Conservation (phyloP, 2,113 vertebrate genomes). For the Actenoides lindsayi region DNA sequence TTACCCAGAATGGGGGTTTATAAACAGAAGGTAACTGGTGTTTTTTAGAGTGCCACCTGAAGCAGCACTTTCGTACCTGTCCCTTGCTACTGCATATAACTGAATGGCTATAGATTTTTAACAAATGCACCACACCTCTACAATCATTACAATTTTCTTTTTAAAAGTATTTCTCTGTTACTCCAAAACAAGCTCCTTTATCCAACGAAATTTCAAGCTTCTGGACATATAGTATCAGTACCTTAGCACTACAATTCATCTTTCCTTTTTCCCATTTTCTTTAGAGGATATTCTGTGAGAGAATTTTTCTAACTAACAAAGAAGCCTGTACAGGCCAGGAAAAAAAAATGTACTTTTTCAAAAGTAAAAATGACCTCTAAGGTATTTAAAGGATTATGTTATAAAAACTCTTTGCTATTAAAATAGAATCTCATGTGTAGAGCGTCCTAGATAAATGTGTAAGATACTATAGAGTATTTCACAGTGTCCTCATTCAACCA, state of each 20-base stretch:
- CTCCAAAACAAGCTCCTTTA: background rate
- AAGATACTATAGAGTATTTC: conserved; percentile 63
- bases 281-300: background rate
- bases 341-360: conserved; percentile 52
- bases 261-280: background rate
- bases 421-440: conserved; percentile 72
- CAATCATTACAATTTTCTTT: background rate
- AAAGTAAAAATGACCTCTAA: conserved; percentile 71
- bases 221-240: background rate
- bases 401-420: conserved; percentile 65
- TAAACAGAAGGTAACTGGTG: background rate
- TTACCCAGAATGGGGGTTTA: background rate
- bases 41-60: background rate
- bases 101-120: background rate
- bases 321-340: background rate
- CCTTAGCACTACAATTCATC: background rate
- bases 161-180: background rate
- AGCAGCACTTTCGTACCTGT: background rate
- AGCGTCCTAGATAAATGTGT: conserved; percentile 72
- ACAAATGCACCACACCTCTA: background rate
- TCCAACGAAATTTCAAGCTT: background rate
- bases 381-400: conserved; percentile 64
- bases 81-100: background rate
- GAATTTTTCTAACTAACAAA: conserved; percentile 3
- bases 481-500: conserved; percentile 72